Percentiles rank a stretch among this genome's conserved stretches.
Conservation (phyloP, 2,113 vertebrate genomes). For the Nanorana parkeri region DNA sequence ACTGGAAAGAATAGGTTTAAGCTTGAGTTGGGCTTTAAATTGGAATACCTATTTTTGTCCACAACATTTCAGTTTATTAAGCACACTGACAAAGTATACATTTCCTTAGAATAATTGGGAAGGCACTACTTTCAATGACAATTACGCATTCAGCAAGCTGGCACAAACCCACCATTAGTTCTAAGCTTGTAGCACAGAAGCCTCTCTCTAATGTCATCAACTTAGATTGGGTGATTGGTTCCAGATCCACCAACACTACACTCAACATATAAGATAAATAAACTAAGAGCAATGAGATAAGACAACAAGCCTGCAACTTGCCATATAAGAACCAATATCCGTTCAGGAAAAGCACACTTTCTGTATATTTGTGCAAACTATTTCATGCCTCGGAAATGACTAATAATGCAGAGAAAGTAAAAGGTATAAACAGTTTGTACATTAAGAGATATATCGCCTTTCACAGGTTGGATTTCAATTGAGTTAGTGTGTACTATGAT, state of each 20-base stretch:
- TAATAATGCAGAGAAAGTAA: slow-evolving; percentile 8
- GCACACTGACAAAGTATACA: not conserved
- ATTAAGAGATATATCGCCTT: slow-evolving; percentile 1
- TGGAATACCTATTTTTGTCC: too few relatives aligned
- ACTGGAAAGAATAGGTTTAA: too few relatives aligned
- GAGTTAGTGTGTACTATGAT: slow-evolving; percentile 6
- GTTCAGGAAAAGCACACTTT: not conserved
- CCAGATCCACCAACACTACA: slow-evolving; percentile 7
- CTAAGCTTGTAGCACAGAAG: slow-evolving; percentile 2
- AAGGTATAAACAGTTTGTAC: slow-evolving; percentile 9
- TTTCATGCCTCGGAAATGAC: slow-evolving; percentile 17
- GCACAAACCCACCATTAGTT: not conserved
- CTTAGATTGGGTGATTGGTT: not conserved
- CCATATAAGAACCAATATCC: slow-evolving; percentile 14
- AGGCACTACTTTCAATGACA: slow-evolving; percentile 1
- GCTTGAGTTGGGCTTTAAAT: too few relatives aligned
- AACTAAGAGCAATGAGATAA: slow-evolving; percentile 25
- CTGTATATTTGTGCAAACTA: slow-evolving; percentile 2
- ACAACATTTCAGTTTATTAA: not conserved
- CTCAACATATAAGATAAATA: slow-evolving; percentile 9
- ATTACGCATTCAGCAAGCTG: not conserved
- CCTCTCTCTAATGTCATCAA: not conserved
- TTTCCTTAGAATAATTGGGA: not conserved
- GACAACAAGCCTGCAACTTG: slow-evolving; percentile 11
- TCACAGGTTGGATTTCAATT: slow-evolving; percentile 4